Conservation (phyloP, 2,113 vertebrate species). For the Callipepla squamata region DNA sequence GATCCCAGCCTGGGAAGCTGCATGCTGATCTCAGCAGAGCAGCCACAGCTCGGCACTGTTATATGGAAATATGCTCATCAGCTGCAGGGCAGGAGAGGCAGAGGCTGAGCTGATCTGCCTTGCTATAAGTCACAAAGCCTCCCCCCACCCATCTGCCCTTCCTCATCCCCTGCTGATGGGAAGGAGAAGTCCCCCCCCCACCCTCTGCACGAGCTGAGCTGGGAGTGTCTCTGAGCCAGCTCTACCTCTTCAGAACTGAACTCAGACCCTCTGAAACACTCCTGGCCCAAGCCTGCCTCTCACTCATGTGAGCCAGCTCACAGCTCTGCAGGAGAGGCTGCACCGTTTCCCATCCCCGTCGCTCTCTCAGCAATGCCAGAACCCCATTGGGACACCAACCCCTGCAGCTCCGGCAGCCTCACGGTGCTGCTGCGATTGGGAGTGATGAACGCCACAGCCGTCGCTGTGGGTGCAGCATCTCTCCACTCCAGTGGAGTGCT, state of each 20-base stretch:
- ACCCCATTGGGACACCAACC: background rate
- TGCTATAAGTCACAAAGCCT: background rate
- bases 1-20: background rate
- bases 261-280: background rate
- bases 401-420: too few relatives aligned
- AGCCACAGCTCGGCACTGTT: background rate
- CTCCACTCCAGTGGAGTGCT: too few relatives aligned
- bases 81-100: background rate
- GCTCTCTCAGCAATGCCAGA: background rate
- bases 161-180: background rate
- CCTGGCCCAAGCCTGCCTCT: background rate
- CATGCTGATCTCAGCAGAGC: slow-evolving; percentile 8
- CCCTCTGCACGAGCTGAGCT: fast-evolving
- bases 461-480: too few relatives aligned
- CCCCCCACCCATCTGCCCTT: background rate
- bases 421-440: too few relatives aligned
- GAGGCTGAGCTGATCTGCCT: background rate
- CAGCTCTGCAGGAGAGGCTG: background rate
- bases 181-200: background rate
- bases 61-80: background rate
- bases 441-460: too few relatives aligned
- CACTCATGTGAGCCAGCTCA: background rate
- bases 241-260: background rate
- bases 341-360: background rate
- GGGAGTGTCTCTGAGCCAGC: too few relatives aligned